A percentile compares a stretch with the other conserved stretches of the same genome.
These are phyloP conservation scores for Passer domesticus DNA, from an alignment of 2,113 vertebrate genomes.

Conservation along the genomic window DNA sequence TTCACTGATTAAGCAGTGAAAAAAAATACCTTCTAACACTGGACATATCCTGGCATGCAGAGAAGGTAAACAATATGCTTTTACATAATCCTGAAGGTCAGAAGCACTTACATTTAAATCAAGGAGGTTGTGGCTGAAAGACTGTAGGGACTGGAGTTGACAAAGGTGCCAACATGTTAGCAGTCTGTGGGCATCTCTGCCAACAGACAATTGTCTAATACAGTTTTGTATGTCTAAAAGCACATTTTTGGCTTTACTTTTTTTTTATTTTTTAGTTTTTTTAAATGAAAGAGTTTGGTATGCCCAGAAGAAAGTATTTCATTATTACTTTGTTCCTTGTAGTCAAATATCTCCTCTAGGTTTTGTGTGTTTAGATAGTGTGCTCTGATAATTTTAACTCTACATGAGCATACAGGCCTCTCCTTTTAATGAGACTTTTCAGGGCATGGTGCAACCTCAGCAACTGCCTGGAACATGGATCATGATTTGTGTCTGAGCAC, in stretches of 20 bases:
- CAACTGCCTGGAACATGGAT: background rate
- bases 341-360: background rate
- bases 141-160: background rate
- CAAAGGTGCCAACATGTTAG: fast-evolving
- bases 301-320: background rate
- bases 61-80: background rate
- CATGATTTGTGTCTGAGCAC: background rate
- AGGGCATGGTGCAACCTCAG: background rate
- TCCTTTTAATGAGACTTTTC: background rate
- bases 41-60: background rate
- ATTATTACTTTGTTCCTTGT: background rate
- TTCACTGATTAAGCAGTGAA: background rate
- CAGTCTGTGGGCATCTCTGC: background rate
- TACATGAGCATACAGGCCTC: too few species aligned
- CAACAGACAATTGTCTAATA: background rate
- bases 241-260: background rate
- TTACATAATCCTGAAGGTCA: background rate
- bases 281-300: background rate
- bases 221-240: background rate
- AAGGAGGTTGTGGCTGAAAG: background rate
- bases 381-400: background rate
- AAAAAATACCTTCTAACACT: background rate
- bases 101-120: background rate
- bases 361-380: background rate
- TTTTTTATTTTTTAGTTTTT: background rate